Conservation (phyloP, 2,113 vertebrate genomes). For the Calidris pygmaea region DNA sequence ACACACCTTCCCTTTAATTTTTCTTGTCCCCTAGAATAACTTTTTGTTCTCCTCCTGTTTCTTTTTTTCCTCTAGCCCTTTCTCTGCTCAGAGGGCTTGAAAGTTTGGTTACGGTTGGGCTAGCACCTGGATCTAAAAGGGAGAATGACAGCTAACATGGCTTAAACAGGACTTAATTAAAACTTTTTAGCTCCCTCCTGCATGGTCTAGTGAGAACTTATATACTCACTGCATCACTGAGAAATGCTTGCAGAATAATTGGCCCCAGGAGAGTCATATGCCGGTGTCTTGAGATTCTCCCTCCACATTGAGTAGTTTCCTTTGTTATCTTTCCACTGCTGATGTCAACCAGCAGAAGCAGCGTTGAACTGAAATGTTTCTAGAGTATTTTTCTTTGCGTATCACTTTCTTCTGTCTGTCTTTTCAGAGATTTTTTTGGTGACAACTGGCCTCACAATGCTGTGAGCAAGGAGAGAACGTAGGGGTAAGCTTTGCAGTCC, state of each 20-base stretch:
- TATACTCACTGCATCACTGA: not conserved
- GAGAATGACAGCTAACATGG: not conserved
- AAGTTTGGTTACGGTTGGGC: not conserved
- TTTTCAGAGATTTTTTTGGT: not conserved
- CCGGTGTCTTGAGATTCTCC: not conserved
- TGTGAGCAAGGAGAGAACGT: not conserved
- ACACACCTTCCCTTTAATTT: not conserved
- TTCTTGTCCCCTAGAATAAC: not conserved
- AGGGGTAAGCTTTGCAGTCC: not conserved
- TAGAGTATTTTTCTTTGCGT: not conserved
- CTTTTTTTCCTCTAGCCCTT: not conserved
- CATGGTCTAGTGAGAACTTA: conserved; percentile 14
- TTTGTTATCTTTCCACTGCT: not conserved
- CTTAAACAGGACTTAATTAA: conserved; percentile 19
- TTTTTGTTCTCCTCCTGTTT: not conserved
- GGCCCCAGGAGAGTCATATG: conserved; percentile 26
- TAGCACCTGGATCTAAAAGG: not conserved
- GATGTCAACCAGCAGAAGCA: not conserved
- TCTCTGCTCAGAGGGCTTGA: not conserved
- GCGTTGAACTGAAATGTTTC: not conserved
- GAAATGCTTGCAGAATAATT: conserved; percentile 50
- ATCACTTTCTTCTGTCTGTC: not conserved
- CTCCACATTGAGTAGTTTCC: not conserved
- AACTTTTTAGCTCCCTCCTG: not conserved
- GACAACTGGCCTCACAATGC: not conserved